phyloP scores from a whole-genome alignment of 2,797 vertebrate species.

The Myioborus miniatus region DNA sequence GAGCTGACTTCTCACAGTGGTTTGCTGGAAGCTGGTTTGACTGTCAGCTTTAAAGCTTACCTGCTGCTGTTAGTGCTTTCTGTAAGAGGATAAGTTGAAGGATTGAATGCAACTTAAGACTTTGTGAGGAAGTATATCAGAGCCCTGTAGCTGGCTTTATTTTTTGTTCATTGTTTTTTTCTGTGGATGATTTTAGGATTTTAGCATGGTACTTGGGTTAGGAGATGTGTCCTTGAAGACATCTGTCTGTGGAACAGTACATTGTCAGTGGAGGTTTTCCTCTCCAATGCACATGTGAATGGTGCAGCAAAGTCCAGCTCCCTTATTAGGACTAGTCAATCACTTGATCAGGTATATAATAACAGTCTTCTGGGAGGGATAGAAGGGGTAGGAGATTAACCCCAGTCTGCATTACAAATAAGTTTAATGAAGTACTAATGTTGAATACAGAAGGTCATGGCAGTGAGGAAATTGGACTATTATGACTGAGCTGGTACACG shows the following conservation, averaged over 20 bases:
- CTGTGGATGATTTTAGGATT: background rate
- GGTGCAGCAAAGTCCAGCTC: background rate
- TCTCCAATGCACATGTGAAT: background rate
- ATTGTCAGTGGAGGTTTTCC: background rate
- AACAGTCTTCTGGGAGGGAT: background rate
- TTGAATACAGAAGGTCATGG: slow-evolving; percentile 1
- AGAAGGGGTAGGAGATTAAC: slow-evolving; percentile 17
- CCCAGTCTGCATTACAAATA: background rate
- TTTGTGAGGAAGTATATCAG: background rate
- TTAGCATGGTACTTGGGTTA: background rate
- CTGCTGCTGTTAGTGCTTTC: background rate
- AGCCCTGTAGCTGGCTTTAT: background rate
- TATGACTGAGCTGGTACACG: background rate
- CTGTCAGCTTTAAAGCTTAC: background rate
- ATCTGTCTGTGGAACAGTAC: background rate
- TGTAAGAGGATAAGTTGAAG: background rate
- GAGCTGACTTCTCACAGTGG: background rate
- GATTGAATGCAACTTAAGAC: background rate
- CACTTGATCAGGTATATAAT: background rate
- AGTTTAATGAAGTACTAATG: slow-evolving; percentile 3
- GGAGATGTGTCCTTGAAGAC: background rate
- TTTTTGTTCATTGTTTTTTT: background rate
- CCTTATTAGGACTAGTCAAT: background rate
- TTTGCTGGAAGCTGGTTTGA: background rate
- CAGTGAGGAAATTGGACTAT: background rate